These are phyloP conservation scores for Rhegmatorhina hoffmannsi DNA, from an alignment of 2,113 vertebrate species.

Conservation along the genomic window DNA sequence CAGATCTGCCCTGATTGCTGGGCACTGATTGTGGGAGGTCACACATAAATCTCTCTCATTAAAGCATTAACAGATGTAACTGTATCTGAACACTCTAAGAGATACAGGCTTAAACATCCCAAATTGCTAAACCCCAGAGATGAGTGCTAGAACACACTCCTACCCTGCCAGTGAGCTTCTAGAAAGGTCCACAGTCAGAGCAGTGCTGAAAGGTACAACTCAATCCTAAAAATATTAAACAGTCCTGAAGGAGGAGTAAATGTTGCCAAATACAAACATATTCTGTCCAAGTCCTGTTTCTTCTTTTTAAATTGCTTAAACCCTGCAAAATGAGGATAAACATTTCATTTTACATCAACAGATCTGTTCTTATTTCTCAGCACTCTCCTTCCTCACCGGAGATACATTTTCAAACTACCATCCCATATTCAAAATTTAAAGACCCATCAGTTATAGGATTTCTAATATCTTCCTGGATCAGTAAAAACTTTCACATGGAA, in stretches of 20 bases:
- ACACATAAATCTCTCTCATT: background rate
- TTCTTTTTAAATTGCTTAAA: background rate
- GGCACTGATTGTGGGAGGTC: conserved; percentile 47
- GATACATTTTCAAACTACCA: background rate
- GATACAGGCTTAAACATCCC: background rate
- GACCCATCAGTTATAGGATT: background rate
- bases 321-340: fast-evolving
- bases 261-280: background rate
- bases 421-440: background rate
- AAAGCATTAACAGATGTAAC: background rate
- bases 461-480: background rate
- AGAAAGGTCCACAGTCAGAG: background rate
- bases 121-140: background rate
- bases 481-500: background rate
- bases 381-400: background rate
- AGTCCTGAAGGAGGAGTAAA: background rate
- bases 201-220: background rate
- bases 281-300: background rate
- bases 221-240: background rate
- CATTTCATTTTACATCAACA: background rate
- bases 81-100: background rate
- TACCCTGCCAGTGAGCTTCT: background rate
- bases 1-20: conserved; percentile 16
- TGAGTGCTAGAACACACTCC: background rate
- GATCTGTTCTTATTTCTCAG: background rate